Evolutionary conservation across 1,140 invertebrate species (phyloP).

Genomic region (Meloidogyne chitwoodi): DNA sequence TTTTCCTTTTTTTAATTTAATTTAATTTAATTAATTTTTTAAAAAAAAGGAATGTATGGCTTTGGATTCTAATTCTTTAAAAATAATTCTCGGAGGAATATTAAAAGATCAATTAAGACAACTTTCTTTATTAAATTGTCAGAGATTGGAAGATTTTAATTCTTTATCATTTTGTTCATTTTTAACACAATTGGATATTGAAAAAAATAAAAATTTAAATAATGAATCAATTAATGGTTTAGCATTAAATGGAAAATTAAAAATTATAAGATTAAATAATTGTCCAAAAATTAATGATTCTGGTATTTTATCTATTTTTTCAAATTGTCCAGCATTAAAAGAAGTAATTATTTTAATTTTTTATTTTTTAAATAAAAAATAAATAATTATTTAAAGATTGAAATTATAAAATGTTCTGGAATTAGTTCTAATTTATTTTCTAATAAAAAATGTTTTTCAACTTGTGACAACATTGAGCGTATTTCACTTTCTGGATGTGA

Average conservation of each 20-base stretch:
- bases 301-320: not conserved
- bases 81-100: constrained; percentile 1
- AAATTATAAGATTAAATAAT: constrained; percentile 3
- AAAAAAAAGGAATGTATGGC: constrained; percentile 3
- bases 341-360: not conserved
- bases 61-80: not conserved
- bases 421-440: not conserved
- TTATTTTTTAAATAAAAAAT: no score
- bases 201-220: not conserved
- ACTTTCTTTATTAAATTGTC: constrained; percentile 15
- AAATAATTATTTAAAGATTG: constrained; percentile 1
- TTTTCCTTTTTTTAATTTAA: not conserved
- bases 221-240: not conserved
- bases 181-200: constrained; percentile 16
- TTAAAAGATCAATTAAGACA: not conserved
- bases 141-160: not conserved
- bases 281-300: not conserved
- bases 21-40: not conserved
- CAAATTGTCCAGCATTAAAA: not conserved
- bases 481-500: constrained; percentile 6
- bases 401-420: constrained; percentile 8
- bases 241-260: not conserved
- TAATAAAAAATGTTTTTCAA: not conserved
- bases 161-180: not conserved
- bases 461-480: not conserved